A percentile compares a stretch with the other conserved stretches of the same genome.
These are phyloP conservation scores for Beaufortia kweichowensis DNA, from an alignment of 2,113 vertebrate species.

Conservation along the genomic window DNA sequence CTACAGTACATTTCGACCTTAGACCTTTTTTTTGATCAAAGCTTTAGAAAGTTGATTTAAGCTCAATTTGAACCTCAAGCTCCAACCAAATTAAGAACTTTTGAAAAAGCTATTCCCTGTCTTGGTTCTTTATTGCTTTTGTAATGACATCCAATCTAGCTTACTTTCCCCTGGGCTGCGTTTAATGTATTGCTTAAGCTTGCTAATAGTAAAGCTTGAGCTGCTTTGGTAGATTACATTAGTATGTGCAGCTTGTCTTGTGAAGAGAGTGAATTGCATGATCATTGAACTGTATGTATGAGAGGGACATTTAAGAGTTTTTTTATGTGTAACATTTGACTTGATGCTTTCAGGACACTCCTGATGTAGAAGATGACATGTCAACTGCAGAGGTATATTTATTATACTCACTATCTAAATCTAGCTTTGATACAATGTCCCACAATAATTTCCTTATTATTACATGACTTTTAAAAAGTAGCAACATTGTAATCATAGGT, in stretches of 20 bases:
- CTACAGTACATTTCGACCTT: background rate
- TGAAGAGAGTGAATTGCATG: slow-evolving; percentile 31
- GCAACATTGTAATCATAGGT: no score
- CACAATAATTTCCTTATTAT: no score
- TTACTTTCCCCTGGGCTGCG: slow-evolving; percentile 38
- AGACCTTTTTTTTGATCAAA: slow-evolving; percentile 1
- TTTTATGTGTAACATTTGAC: background rate
- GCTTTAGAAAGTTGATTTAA: slow-evolving; percentile 23
- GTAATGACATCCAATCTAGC: slow-evolving; percentile 29
- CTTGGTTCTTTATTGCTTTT: slow-evolving; percentile 28
- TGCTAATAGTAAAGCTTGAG: slow-evolving; percentile 45
- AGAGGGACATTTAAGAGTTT: background rate
- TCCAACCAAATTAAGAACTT: slow-evolving; percentile 30
- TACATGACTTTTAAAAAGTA: no score
- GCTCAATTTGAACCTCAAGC: slow-evolving; percentile 22
- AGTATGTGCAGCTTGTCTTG: slow-evolving; percentile 36
- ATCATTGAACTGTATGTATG: background rate
- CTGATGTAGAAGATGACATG: slow-evolving; percentile 84
- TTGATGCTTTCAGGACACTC: slow-evolving; percentile 76
- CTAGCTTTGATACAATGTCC: no score
- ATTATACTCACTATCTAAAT: background rate
- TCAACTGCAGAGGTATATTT: slow-evolving; percentile 82
- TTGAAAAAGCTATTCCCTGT: slow-evolving; percentile 32
- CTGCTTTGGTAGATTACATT: slow-evolving; percentile 31
- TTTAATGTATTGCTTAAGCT: slow-evolving; percentile 48